These are phyloP conservation scores for Teleogryllus occipitalis DNA, from an alignment of 1,140 invertebrate genomes.

Conservation along the genomic window DNA sequence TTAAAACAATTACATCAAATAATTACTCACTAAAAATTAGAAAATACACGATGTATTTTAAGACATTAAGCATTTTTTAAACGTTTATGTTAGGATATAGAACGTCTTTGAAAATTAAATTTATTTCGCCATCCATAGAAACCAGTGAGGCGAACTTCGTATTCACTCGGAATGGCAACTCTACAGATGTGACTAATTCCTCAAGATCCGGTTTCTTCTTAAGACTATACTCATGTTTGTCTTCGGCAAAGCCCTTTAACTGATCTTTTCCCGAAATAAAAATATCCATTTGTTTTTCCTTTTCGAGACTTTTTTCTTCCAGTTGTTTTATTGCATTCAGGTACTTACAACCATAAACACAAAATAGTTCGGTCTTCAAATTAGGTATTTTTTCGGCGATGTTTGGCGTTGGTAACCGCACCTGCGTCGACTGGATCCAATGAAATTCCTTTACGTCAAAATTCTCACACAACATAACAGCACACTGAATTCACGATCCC, in stretches of 20 bases:
- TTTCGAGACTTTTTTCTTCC: conserved; percentile 3
- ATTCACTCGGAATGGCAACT: conserved; percentile 12
- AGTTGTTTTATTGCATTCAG: neutral
- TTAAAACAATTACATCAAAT: too few relatives aligned
- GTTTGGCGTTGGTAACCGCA: neutral
- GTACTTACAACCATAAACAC: neutral
- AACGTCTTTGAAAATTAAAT: too few relatives aligned
- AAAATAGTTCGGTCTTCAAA: conserved; percentile 12
- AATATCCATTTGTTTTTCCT: neutral
- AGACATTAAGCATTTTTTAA: too few relatives aligned
- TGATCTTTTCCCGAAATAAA: neutral
- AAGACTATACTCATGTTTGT: conserved; percentile 9
- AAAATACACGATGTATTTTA: too few relatives aligned
- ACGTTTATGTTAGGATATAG: too few relatives aligned
- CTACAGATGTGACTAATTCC: neutral
- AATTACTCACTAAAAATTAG: too few relatives aligned
- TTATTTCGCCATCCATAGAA: conserved; percentile 22
- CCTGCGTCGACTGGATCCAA: conserved; percentile 7
- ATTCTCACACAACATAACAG: conserved; percentile 7
- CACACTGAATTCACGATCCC: too few relatives aligned
- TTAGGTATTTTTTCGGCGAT: neutral
- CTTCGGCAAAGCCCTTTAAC: neutral
- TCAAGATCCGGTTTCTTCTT: conserved; percentile 5
- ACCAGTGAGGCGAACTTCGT: conserved; percentile 8
- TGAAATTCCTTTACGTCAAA: neutral